These are phyloP conservation scores for Trematomus loennbergii DNA, from an alignment of 2,113 vertebrate genomes.

Conservation along the genomic window DNA sequence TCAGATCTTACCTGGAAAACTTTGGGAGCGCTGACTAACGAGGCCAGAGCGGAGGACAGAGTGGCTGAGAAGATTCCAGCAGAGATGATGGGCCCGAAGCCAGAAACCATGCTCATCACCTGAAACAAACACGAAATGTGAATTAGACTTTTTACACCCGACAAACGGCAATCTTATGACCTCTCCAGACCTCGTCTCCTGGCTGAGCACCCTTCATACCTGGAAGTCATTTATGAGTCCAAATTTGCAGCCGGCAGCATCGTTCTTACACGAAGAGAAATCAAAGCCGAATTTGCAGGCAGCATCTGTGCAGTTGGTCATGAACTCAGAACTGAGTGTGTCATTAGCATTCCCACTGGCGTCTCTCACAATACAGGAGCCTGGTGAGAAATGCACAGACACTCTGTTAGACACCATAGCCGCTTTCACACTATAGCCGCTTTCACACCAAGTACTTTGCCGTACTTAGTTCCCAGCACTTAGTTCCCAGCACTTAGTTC, in stretches of 20 bases:
- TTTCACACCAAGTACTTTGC: too few relatives aligned
- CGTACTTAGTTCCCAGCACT: too few relatives aligned
- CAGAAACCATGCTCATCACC: slow-evolving; percentile 97
- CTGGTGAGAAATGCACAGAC: slow-evolving; percentile 69
- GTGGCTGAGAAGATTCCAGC: slow-evolving; percentile 99
- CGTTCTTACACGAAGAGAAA: slow-evolving; percentile 87
- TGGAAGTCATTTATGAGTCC: slow-evolving; percentile 93
- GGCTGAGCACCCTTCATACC: slow-evolving; percentile 74
- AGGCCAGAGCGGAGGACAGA: slow-evolving; percentile 96
- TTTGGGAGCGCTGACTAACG: slow-evolving; percentile 97
- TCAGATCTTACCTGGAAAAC: slow-evolving; percentile 91
- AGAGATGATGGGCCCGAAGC: slow-evolving; percentile 94
- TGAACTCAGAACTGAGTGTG: slow-evolving; percentile 79
- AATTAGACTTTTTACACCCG: not conserved
- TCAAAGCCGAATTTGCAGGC: slow-evolving; percentile 92
- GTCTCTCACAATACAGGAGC: slow-evolving; percentile 94
- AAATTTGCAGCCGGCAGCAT: slow-evolving; percentile 72
- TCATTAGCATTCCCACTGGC: slow-evolving; percentile 88
- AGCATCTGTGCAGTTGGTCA: slow-evolving; percentile 88
- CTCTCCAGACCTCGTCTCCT: not conserved
- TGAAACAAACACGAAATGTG: slow-evolving; percentile 59
- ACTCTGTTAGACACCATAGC: not conserved
- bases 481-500: too few relatives aligned
- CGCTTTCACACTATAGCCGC: too few relatives aligned
- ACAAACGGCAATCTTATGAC: not conserved